Percentiles rank a stretch among this genome's conserved stretches.
phyloP scores from a whole-genome alignment of 2,113 vertebrate genomes.

The Ictidomys tridecemlineatus region DNA sequence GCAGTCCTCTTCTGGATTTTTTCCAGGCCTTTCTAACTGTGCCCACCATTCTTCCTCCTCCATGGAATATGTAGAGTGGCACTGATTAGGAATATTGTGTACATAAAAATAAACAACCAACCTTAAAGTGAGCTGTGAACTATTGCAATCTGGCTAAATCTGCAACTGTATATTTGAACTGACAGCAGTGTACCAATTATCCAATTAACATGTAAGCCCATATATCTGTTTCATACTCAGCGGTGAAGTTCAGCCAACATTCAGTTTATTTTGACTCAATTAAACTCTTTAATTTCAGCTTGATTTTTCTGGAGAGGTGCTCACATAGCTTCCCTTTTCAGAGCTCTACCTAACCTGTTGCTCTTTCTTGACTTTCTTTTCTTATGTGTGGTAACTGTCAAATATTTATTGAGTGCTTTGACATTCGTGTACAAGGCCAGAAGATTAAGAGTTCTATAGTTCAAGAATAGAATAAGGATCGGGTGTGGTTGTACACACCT shows the following conservation, averaged over 20 bases:
- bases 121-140: not conserved
- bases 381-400: not conserved
- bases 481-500: too few relatives aligned
- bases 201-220: not conserved
- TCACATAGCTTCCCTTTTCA: not conserved
- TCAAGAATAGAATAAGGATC: not conserved
- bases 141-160: slow-evolving; percentile 13
- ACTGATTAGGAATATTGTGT: not conserved
- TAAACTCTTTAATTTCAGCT: not conserved
- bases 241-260: slow-evolving; percentile 8
- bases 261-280: slow-evolving; percentile 1
- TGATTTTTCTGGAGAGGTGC: not conserved
- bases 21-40: not conserved
- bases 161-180: slow-evolving; percentile 22
- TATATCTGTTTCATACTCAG: slow-evolving; percentile 16
- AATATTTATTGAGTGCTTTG: not conserved
- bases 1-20: not conserved
- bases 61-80: not conserved
- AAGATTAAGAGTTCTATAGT: not conserved
- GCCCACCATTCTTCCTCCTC: not conserved
- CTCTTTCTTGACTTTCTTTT: slow-evolving; percentile 53
- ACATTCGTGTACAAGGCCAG: not conserved
- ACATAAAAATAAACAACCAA: slow-evolving; percentile 1
- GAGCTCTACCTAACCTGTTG: not conserved
- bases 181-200: not conserved